phyloP scores from a whole-genome alignment of 2,113 vertebrate genomes.

The Erythrocercus mccallii region DNA sequence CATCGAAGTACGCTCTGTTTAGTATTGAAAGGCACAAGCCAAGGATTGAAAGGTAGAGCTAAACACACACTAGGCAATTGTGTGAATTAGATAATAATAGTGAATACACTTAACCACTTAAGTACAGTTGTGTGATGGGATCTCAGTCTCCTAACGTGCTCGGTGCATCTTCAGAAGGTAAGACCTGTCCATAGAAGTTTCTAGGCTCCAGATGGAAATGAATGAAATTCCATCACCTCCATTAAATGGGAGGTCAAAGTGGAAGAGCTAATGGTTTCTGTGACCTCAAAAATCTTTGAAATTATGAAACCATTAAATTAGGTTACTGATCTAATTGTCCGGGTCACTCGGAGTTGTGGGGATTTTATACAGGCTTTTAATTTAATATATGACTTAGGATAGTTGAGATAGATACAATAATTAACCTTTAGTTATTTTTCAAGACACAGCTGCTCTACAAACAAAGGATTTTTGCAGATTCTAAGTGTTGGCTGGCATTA shows the following conservation, averaged over 20 bases:
- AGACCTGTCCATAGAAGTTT: neutral
- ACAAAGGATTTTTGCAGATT: neutral
- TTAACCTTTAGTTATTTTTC: neutral
- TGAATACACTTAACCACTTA: neutral
- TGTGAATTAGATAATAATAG: neutral
- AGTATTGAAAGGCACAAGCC: neutral
- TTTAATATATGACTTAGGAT: neutral
- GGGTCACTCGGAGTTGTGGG: neutral
- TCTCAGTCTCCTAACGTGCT: neutral
- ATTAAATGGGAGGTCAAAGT: constrained; percentile 24
- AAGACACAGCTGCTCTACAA: neutral
- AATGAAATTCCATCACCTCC: constrained; percentile 32
- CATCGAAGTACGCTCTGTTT: rapidly evolving
- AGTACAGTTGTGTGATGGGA: neutral
- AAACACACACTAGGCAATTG: neutral
- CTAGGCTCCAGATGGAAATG: neutral
- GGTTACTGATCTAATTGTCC: constrained; percentile 19
- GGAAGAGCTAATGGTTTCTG: constrained; percentile 28
- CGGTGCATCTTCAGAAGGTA: neutral
- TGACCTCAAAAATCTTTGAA: constrained; percentile 39
- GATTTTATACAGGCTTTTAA: neutral
- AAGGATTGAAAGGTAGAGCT: neutral
- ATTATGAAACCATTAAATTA: constrained; percentile 39
- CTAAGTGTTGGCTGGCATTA: neutral
- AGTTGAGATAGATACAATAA: neutral